These are phyloP conservation scores for Pluvialis apricaria DNA, from an alignment of 2,113 vertebrate genomes.

Conservation along the genomic window DNA sequence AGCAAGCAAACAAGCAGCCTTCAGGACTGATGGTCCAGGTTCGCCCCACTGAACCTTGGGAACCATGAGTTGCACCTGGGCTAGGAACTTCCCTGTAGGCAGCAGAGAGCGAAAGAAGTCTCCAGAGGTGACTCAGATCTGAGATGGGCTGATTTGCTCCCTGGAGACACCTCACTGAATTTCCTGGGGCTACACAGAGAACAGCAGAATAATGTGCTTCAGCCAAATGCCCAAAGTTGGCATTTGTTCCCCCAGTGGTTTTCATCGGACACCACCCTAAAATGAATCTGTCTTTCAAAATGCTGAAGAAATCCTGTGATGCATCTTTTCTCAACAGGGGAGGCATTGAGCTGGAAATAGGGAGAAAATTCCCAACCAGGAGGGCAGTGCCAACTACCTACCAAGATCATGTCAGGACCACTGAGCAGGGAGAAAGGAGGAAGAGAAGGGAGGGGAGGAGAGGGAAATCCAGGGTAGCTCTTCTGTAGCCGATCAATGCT, in stretches of 20 bases:
- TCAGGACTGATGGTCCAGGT: background rate
- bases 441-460: background rate
- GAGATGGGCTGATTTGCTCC: background rate
- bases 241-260: background rate
- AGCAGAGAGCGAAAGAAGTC: background rate
- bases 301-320: background rate
- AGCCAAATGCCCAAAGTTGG: background rate
- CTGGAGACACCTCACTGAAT: background rate
- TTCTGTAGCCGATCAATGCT: background rate
- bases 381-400: background rate
- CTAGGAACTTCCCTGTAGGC: background rate
- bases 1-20: background rate
- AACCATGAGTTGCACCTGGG: background rate
- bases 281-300: background rate
- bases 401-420: background rate
- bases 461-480: background rate
- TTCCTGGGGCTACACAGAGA: background rate
- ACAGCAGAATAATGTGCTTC: background rate
- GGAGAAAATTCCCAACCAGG: background rate
- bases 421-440: background rate
- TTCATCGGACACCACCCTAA: background rate
- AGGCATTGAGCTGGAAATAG: background rate
- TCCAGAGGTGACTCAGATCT: background rate
- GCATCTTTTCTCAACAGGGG: background rate
- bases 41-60: background rate